Conservation (phyloP, 2,113 vertebrate genomes). For the Pimephales promelas region DNA sequence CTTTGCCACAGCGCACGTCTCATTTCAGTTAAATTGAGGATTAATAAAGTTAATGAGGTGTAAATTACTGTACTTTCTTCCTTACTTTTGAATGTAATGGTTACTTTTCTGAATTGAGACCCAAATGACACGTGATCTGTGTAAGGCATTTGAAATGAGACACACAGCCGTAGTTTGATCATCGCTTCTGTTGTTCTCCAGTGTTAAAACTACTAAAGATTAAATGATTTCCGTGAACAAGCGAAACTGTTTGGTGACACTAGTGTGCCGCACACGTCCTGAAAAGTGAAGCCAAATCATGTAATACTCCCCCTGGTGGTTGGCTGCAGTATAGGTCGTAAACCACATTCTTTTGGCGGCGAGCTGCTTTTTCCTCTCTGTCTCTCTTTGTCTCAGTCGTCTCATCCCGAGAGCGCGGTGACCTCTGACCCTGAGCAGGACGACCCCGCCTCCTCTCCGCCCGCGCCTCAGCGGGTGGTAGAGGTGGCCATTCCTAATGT, state of each 20-base stretch:
- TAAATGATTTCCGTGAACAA: background rate
- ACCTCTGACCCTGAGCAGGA: slow-evolving; percentile 77
- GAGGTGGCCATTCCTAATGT: slow-evolving; percentile 94
- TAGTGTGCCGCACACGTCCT: too few species aligned
- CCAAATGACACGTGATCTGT: too few species aligned
- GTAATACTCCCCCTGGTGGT: too few species aligned
- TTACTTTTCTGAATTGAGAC: too few species aligned
- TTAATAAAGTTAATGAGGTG: background rate
- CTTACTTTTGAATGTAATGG: too few species aligned
- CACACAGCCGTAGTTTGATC: background rate
- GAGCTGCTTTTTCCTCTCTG: background rate
- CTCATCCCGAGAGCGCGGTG: slow-evolving; percentile 66
- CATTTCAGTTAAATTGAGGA: background rate
- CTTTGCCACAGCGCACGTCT: background rate
- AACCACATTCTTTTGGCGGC: background rate
- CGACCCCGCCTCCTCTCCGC: slow-evolving; percentile 74
- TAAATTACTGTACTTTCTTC: background rate
- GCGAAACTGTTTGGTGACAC: background rate
- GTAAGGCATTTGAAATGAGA: background rate
- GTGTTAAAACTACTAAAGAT: too few species aligned
- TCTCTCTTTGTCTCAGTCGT: slow-evolving; percentile 44
- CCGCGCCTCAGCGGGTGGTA: slow-evolving; percentile 84
- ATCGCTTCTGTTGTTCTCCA: too few species aligned
- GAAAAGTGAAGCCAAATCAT: too few species aligned
- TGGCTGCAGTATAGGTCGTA: too few species aligned